These are phyloP conservation scores for Micronisus gabar DNA, from an alignment of 2,113 vertebrate species.

Conservation along the genomic window DNA sequence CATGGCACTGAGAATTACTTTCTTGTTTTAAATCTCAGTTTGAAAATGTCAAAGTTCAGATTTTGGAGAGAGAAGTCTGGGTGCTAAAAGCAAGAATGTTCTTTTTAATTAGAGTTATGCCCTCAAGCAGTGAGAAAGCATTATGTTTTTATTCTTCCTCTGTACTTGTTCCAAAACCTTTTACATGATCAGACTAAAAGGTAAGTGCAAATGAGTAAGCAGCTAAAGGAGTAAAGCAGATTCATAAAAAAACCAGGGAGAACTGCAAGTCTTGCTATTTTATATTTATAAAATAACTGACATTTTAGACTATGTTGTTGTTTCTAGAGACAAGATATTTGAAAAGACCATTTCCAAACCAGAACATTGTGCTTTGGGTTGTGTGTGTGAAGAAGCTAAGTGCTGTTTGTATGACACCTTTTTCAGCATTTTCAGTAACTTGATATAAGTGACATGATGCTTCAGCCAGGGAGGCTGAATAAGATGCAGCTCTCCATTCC, in stretches of 20 bases:
- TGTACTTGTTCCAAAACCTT: slow-evolving; percentile 54
- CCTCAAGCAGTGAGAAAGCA: slow-evolving; percentile 48
- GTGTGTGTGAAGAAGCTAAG: neutral
- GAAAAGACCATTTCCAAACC: neutral
- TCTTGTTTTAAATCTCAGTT: slow-evolving; percentile 59
- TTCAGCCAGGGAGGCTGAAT: neutral
- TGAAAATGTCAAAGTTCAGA: slow-evolving; percentile 66
- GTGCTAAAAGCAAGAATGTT: slow-evolving; percentile 60
- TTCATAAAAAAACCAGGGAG: neutral
- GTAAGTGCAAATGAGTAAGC: slow-evolving; percentile 56
- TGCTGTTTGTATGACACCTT: neutral
- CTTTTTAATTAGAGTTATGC: slow-evolving; percentile 65
- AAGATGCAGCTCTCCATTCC: neutral
- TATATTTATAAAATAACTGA: slow-evolving; percentile 41
- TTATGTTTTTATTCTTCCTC: slow-evolving; percentile 63
- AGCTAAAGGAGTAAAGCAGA: slow-evolving; percentile 46
- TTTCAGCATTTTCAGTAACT: neutral
- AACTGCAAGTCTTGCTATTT: neutral
- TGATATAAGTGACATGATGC: neutral
- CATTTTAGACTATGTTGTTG: neutral
- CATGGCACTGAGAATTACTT: slow-evolving; percentile 34
- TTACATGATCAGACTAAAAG: slow-evolving; percentile 56
- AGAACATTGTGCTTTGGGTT: neutral
- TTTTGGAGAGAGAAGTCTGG: slow-evolving; percentile 30
- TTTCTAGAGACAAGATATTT: neutral